Evolutionary conservation across 1,140 invertebrate genomes (phyloP).

Genomic region (Zophobas atratus): DNA sequence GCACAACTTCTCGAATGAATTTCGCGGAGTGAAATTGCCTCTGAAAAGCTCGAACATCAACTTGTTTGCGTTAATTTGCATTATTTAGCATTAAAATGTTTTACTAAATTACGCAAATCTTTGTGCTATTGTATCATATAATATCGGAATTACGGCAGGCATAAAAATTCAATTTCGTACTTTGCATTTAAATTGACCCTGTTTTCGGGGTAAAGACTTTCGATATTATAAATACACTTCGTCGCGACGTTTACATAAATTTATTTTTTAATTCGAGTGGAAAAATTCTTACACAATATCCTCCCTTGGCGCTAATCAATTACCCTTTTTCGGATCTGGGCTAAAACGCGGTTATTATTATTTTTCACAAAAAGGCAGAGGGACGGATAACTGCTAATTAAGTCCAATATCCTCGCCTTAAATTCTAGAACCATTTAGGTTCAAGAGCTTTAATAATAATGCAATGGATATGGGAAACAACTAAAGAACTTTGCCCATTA

Average conservation of each 20-base stretch:
- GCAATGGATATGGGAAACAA: no score
- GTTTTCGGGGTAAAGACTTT: slow-evolving; percentile 26
- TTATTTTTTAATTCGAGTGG: slow-evolving; percentile 26
- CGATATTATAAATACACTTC: slow-evolving; percentile 44
- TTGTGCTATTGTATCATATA: slow-evolving; percentile 48
- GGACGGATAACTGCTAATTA: no score
- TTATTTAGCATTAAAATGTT: slow-evolving; percentile 54
- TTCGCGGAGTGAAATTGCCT: slow-evolving; percentile 50
- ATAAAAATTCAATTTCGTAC: slow-evolving; percentile 47
- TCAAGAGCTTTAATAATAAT: no score
- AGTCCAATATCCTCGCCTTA: no score
- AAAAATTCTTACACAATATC: background rate
- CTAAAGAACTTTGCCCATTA: no score
- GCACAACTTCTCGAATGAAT: slow-evolving; percentile 49
- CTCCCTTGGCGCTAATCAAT: background rate
- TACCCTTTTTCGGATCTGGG: background rate
- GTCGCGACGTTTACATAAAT: slow-evolving; percentile 29
- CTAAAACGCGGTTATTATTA: background rate
- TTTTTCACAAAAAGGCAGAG: no score
- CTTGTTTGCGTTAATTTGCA: slow-evolving; percentile 54
- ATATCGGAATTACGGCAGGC: slow-evolving; percentile 43
- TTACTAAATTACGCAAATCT: slow-evolving; percentile 50
- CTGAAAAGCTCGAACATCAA: slow-evolving; percentile 48
- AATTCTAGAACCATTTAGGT: no score
- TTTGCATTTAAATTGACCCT: slow-evolving; percentile 47